Base-by-base conservation (phyloP, 1,140 invertebrate species). In the Heliconius himera region DNA sequence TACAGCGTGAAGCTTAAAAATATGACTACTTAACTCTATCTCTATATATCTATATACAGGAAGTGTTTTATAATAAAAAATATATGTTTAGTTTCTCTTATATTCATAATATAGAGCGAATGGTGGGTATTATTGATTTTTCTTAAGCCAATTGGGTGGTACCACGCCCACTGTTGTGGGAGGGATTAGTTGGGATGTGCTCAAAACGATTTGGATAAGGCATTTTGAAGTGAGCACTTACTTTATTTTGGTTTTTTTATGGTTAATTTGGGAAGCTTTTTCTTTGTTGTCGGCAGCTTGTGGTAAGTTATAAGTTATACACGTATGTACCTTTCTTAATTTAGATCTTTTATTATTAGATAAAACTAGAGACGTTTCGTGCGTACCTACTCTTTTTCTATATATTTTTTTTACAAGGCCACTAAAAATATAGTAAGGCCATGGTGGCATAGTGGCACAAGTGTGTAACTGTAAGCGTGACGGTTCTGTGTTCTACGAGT, bases 41-140 rank as follows among this genome's bases (percentile, higher is more conserved):
- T 66, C 13, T 29, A 29, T 29, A 26, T 66, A 66, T 6, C 9
- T 66, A 56, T 66, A 66, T 66, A 66, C 26, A 66, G 60, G 11
- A 0, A 29, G n/a, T 60, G 11, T 66, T 66, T 66, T 66, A 66
- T 66, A 16, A 66, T 66, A 66, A 66, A 66, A 66, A 29, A 66
- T 66, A 66, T 66, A 66, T 66, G 26, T 66, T 66, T 66, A 66
- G 60, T 66, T 66, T 66, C 60, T 66, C 22, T 29, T 66, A 66
- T 29, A 66, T 66, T 66, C 60, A n/a, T 29, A 66, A 66, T 29
- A 66, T 66, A 66, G n/a, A n/a, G 60, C 60, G 20, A 22, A 66
- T 29, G 60, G 60, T 66, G 11, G 60, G 1, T 66, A 13, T 66
- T 66, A 66, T 66, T 66, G 60, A 66, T 66, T 66, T 66, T 66